Evolutionary conservation across 2,888 invertebrate genomes (phyloP), one percentile per base, ranked within the genome.

Genomic region (Melanophora roralis): DNA sequence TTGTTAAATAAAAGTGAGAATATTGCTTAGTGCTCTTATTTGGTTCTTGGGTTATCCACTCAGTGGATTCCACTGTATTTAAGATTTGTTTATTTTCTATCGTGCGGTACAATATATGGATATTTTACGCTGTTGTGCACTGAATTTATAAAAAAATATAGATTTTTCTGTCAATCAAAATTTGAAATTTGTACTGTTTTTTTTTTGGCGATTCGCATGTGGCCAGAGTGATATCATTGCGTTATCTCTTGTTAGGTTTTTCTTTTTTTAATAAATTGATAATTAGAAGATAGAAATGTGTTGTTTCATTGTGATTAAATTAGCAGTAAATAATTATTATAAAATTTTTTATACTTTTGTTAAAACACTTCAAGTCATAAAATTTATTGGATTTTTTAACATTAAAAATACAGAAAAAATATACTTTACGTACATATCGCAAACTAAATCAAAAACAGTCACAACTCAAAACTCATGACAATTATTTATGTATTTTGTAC

Each of bases 91-190:
- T 19, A 36, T 11, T 23, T 67, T 40, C 19, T 16, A 57, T 12
- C 14, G 19, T 43, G 38, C 19, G 21, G 7, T 43, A 43, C 11
- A 8, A 49, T 19, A 80, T 27, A 69, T n/a, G n/a, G n/a, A n/a
- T 55, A 69, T 62, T 76, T 55, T 55, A 62, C 68, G 38, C 68
- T 68, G 62, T 53, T 68, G 55, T 55, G 47, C 59, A 40, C 55
- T 49, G n/a, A 65, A 49, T 75, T 71, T 55, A 36, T n/a, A 65
- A 14, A 47, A 47, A 40, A 72, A 38, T 57, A 69, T 23, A 36
- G 67, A 68, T 67, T 69, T 47, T 72, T 81, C 72, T 75, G 78
- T 64, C 80, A 76, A 75, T 60, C 75, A 53, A 47, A 60, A 14
- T 6, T 27, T 27, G 27, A 5, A 5, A 27, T 27, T 27, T 27